Conservation (phyloP, 2,797 vertebrate species). For the Cyprinodon diabolis region DNA sequence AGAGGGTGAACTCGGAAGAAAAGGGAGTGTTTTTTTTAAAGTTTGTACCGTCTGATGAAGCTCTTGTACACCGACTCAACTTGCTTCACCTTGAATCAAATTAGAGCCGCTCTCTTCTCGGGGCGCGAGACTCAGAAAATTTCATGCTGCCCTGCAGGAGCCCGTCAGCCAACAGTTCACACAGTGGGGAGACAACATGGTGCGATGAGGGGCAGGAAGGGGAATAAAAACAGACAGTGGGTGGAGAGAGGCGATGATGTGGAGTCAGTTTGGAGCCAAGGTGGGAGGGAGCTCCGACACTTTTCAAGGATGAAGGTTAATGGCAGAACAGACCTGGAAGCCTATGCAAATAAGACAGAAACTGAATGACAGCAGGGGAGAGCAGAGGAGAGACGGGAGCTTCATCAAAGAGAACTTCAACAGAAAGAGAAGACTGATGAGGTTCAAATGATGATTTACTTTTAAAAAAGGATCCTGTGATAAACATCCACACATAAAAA, state of each 20-base stretch:
- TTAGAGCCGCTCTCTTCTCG: conserved; percentile 56
- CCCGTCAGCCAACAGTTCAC: conserved; percentile 63
- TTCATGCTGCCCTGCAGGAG: conserved; percentile 56
- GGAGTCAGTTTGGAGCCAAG: conserved; percentile 37
- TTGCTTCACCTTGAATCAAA: conserved; percentile 76
- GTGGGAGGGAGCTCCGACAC: conserved; percentile 56
- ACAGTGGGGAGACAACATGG: conserved; percentile 44
- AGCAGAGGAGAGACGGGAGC: neutral
- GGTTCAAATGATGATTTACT: conserved; percentile 16
- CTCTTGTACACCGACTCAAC: conserved; percentile 40
- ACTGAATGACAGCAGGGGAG: conserved; percentile 3
- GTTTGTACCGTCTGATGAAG: conserved; percentile 37
- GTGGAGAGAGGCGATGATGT: conserved; percentile 45
- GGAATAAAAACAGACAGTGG: conserved; percentile 45
- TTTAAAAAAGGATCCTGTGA: neutral
- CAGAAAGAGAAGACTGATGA: conserved; percentile 13
- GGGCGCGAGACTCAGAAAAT: conserved; percentile 46
- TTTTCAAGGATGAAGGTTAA: conserved; percentile 68
- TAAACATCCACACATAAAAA: neutral
- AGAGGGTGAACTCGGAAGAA: conserved; percentile 1
- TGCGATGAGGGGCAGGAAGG: conserved; percentile 47
- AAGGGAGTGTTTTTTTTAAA: conserved; percentile 28
- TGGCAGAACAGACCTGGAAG: conserved; percentile 53
- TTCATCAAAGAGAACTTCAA: conserved; percentile 39
- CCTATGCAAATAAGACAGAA: conserved; percentile 52